Percentiles rank a stretch among this genome's conserved stretches.
Evolutionary conservation across 1,140 invertebrate species (phyloP).

Genomic region (Solenopsis invicta): DNA sequence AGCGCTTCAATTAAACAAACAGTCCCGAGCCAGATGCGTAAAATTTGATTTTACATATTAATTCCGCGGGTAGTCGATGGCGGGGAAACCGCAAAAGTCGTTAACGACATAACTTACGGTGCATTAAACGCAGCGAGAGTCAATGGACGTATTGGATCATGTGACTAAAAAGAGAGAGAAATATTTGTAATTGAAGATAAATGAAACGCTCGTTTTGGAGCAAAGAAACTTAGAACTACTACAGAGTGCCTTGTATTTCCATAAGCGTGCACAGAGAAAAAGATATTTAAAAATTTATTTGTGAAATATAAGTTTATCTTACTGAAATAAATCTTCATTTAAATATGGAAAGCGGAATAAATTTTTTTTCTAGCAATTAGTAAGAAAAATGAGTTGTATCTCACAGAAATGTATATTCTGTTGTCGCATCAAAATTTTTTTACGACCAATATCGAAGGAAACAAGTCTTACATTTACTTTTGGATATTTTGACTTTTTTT

Average conservation of each 20-base stretch:
- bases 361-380: no score
- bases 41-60: slow-evolving; percentile 77
- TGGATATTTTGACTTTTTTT: no score
- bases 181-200: background rate
- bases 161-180: background rate
- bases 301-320: no score
- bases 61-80: slow-evolving; percentile 50
- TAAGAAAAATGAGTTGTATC: no score
- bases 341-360: no score
- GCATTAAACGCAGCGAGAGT: slow-evolving; percentile 4
- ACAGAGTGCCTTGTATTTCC: background rate
- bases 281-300: no score
- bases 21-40: slow-evolving; percentile 65
- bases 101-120: slow-evolving; percentile 43
- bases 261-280: background rate
- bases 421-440: no score
- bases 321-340: no score
- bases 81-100: slow-evolving; percentile 19
- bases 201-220: background rate
- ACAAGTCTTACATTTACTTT: no score
- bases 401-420: no score
- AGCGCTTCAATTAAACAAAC: slow-evolving; percentile 80
- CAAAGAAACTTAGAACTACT: background rate
- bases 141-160: background rate
- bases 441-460: no score